Conservation (phyloP, 2,888 invertebrate genomes). For the Hirtodrosophila cameraria region DNA sequence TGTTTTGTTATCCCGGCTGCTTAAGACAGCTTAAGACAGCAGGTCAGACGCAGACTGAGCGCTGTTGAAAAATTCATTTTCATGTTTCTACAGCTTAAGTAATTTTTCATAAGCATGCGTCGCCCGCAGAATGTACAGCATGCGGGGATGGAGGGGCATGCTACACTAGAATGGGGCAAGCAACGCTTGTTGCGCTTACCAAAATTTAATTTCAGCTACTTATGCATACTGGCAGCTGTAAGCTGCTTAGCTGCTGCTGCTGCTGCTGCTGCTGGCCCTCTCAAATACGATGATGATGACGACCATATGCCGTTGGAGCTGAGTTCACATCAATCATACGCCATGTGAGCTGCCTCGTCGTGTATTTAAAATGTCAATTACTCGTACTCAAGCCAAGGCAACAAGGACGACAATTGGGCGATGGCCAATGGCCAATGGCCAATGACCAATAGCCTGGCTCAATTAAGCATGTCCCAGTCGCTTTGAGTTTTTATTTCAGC, state of each 20-base stretch:
- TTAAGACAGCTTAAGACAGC: slow-evolving; percentile 76
- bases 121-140: slow-evolving; percentile 6
- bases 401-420: slow-evolving; percentile 1
- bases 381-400: background rate
- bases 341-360: slow-evolving; percentile 38
- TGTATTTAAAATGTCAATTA: slow-evolving; percentile 49
- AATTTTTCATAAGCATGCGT: slow-evolving; percentile 75
- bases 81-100: slow-evolving; percentile 72
- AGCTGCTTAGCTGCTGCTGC: slow-evolving; percentile 65
- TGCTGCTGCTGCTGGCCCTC: too few species aligned
- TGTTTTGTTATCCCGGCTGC: slow-evolving; percentile 66
- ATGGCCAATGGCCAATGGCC: slow-evolving; percentile 6
- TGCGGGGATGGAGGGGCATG: slow-evolving; percentile 1
- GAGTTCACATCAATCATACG: slow-evolving; percentile 64
- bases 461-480: slow-evolving; percentile 50
- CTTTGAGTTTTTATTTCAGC: slow-evolving; percentile 37
- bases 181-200: slow-evolving; percentile 49
- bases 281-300: slow-evolving; percentile 2
- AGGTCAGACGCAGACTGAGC: slow-evolving; percentile 57
- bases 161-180: slow-evolving; percentile 2
- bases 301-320: slow-evolving; percentile 33
- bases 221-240: slow-evolving; percentile 61
- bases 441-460: slow-evolving; percentile 39
- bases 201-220: slow-evolving; percentile 75
- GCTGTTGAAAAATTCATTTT: slow-evolving; percentile 77